A percentile compares a stretch with the other conserved stretches of the same genome.
Evolutionary conservation across 2,113 vertebrate genomes (phyloP).

Genomic region (Panurus biarmicus): DNA sequence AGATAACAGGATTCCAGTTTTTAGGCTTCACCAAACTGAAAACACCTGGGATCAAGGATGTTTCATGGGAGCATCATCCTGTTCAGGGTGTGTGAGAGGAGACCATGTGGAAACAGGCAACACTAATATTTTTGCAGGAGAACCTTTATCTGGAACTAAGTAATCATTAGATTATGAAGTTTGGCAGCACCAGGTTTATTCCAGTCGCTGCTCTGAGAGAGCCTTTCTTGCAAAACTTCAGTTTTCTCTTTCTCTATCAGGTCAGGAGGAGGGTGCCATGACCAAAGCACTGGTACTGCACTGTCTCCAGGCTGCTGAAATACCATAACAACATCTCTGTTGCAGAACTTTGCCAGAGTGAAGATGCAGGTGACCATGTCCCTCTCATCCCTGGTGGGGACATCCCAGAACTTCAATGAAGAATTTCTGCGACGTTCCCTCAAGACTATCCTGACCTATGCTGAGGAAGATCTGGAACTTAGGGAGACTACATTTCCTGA

Average conservation of each 20-base stretch:
- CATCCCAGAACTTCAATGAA: slow-evolving; percentile 97
- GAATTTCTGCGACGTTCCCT: slow-evolving; percentile 92
- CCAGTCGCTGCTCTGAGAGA: not conserved
- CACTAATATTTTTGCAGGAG: not conserved
- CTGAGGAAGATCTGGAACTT: slow-evolving; percentile 92
- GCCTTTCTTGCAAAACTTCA: not conserved
- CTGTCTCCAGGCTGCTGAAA: not conserved
- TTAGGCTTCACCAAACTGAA: not conserved
- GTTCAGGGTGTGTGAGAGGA: not conserved
- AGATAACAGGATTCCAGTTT: not conserved
- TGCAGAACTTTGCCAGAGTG: slow-evolving; percentile 95
- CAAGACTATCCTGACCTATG: slow-evolving; percentile 95
- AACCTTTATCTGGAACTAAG: not conserved
- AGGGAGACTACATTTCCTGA: slow-evolving; percentile 94
- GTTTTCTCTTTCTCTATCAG: not conserved
- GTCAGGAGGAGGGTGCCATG: not conserved
- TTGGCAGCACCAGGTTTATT: not conserved
- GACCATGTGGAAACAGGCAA: not conserved
- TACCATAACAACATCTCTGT: not conserved
- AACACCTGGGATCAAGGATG: not conserved
- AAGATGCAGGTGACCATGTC: slow-evolving; percentile 99
- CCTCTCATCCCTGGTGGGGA: slow-evolving; percentile 93
- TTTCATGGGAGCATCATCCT: not conserved
- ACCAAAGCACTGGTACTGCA: not conserved
- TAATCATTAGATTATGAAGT: not conserved